Base-by-base conservation (phyloP, 2,888 invertebrate species). In the Eupithecia insigniata region DNA sequence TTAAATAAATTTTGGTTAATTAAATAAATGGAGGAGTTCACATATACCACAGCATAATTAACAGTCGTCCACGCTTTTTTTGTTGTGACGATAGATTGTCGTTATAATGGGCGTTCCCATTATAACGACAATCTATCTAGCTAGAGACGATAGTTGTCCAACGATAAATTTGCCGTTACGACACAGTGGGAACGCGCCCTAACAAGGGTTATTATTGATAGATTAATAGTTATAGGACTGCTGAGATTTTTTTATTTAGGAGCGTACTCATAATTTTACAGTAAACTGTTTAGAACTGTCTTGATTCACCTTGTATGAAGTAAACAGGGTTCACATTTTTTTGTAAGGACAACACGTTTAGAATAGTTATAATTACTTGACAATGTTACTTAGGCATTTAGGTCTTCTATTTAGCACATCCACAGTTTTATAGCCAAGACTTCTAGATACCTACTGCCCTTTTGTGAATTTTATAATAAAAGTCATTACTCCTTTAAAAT, bases 381-480 rank as follows among this genome's bases (percentile, higher is more conserved):
- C 70, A 61, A 70, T 61, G 51, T 70, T 58, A 66, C 69, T 55
- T 34, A 60, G 66, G 30, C 66, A 70, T 70, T 61, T 66, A 32
- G 70, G 60, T 66, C 66, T 70, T 66, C 51, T 55, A 69, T 65
- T 65, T 65, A 69, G 64, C 55, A 65, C 69, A 69, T 65, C 55
- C 34, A 69, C 64, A 26, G 60, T 61, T 67, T 34, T 36, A 26
- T 67, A 67, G 58, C 18, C 60, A 60, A 28, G 60, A 30, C 18
- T 18, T 60, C 28, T 28, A 28, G 58, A 58, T 55, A 43, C 43
- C 8, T 46, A 36, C 22, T 51, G 10, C 6, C 18, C 7, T 30
- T 60, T 6, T 60, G 28, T 30, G 60, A 26, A 55, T 26, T 55
- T 55, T 55, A 55, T 26, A n/a, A n/a, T n/a, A n/a, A n/a, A n/a